A percentile compares a stretch with the other conserved stretches of the same genome.
Evolutionary conservation across 2,113 vertebrate genomes (phyloP).

Genomic region (Perca flavescens): DNA sequence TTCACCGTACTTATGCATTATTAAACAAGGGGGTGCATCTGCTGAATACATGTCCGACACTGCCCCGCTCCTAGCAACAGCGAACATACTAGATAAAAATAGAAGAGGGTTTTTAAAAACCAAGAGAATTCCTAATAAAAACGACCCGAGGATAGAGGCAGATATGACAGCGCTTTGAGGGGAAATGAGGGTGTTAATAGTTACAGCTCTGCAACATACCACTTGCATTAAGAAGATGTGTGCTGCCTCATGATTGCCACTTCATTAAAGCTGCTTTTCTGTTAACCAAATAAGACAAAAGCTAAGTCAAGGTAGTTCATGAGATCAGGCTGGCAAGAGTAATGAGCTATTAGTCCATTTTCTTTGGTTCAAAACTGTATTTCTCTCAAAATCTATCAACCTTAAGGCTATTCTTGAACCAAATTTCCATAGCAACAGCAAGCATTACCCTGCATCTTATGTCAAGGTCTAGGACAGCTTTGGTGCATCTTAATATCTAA

Average conservation of each 20-base stretch:
- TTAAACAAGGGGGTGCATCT: conserved; percentile 80
- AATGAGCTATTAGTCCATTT: conserved; percentile 6
- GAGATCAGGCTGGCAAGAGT: conserved; percentile 3
- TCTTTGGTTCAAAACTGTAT: not conserved
- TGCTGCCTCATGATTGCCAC: not conserved
- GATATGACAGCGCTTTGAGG: not conserved
- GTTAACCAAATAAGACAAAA: not conserved
- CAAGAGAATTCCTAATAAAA: conserved; percentile 60
- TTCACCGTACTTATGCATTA: conserved; percentile 76
- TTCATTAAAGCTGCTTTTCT: not conserved
- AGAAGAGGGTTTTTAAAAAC: conserved; percentile 73
- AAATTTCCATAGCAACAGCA: conserved; percentile 68
- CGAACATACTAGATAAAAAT: conserved; percentile 77
- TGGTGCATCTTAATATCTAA: conserved; percentile 34
- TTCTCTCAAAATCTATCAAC: conserved; percentile 12
- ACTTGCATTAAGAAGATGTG: not conserved
- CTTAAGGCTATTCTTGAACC: conserved; percentile 36
- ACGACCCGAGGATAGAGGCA: conserved; percentile 35
- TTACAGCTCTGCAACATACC: not conserved
- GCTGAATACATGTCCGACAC: conserved; percentile 66
- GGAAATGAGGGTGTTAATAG: conserved; percentile 34
- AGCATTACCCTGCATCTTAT: conserved; percentile 19
- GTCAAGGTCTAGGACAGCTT: conserved; percentile 41
- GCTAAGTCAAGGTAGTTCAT: not conserved
- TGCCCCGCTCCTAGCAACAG: conserved; percentile 80